These are phyloP conservation scores for Mungos mungo DNA, from an alignment of 2,113 vertebrate species.

Conservation along the genomic window DNA sequence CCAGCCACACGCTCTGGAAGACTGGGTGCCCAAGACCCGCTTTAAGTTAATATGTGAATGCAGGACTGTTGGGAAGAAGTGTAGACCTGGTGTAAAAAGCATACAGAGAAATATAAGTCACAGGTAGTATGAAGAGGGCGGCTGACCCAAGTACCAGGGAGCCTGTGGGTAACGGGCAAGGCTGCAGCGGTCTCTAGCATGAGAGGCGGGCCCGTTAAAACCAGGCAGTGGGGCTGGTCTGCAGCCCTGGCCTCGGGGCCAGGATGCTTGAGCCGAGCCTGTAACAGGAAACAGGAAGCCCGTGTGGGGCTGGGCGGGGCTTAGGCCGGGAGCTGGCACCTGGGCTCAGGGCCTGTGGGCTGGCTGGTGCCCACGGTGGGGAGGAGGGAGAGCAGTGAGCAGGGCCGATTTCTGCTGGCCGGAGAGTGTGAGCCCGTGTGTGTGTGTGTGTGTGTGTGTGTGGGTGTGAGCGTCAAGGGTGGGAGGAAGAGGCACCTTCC, in stretches of 20 bases:
- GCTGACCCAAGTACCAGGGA: background rate
- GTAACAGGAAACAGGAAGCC: slow-evolving; percentile 76
- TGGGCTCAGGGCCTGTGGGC: slow-evolving; percentile 3
- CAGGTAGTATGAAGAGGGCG: background rate
- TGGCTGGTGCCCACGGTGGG: background rate
- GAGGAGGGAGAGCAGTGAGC: background rate
- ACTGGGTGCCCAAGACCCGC: background rate
- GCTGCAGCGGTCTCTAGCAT: background rate
- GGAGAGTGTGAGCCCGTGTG: background rate
- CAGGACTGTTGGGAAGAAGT: background rate
- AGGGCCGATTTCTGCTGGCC: background rate
- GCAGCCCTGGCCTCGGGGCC: background rate
- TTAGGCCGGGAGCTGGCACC: slow-evolving; percentile 64
- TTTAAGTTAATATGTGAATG: background rate
- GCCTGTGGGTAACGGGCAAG: background rate
- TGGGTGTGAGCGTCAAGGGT: background rate
- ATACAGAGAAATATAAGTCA: background rate
- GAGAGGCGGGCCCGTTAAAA: background rate
- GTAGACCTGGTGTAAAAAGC: background rate
- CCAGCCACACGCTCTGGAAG: background rate
- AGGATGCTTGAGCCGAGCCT: background rate
- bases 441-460: background rate
- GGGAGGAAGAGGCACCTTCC: background rate
- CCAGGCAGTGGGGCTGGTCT: background rate
- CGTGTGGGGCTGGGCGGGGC: slow-evolving; percentile 46